Evolutionary conservation across 2,113 vertebrate species (phyloP), one percentile per base, ranked within the genome.

Genomic region (Brachypodius melanocephalos): DNA sequence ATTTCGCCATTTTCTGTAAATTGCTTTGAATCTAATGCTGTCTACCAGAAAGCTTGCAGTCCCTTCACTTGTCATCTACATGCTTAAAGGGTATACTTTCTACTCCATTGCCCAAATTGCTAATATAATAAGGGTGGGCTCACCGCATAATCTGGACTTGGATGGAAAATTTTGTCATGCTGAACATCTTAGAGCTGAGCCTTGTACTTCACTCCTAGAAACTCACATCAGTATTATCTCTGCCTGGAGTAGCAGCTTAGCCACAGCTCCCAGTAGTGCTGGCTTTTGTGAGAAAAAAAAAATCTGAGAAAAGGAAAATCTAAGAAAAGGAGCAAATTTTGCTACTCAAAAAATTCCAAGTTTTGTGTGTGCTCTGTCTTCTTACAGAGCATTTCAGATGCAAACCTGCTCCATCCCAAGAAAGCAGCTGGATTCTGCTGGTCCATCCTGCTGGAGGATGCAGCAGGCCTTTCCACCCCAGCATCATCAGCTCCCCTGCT

Each of bases 101-200:
- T 96, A 88, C 73, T 94, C 74, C 81, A 68, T 78, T 91, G 88
- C 69, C 66, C 61, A 95, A 75, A 91, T 93, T 9, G 6, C 84
- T 74, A 57, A 52, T 87, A 45, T 78, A 75, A 31, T 63, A 85
- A 87, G 40, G 69, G 67, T 71, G 61, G 93, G 19, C 52, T 93
- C 74, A 57, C 54, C 85, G 69, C 74, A 79, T 79, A 85, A 79
- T 82, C 31, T 96, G 32, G 28, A 68, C 34, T 72, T 93, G 25
- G 52, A 88, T 65, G 61, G 69, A 82, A 74, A 94, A 42, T 69
- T 92, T 40, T 90, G 20, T 83, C 29, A 38, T 58, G 38, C 28
- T 86, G 92, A 88, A 90, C 32, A 54, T 69, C 83, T 51, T 66
- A 42, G 24, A 84, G 17, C 68, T 66, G 36, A 43, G 13, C 13